Conservation (phyloP, 2,113 vertebrate species). For the Corythornis vintsioides region DNA sequence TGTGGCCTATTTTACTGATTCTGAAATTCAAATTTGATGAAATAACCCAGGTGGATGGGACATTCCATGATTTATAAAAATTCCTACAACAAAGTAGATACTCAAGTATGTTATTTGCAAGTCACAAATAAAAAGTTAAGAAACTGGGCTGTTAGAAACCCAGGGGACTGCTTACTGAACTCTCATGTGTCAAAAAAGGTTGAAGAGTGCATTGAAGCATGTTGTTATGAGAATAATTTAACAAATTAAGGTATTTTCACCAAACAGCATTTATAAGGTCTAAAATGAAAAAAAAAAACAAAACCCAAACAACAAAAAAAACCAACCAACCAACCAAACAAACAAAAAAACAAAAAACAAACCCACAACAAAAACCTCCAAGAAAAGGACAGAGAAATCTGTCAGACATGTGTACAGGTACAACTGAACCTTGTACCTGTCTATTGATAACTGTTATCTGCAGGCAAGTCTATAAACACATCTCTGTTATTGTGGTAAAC, state of each 20-base stretch:
- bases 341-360: background rate
- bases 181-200: background rate
- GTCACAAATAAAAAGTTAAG: background rate
- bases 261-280: background rate
- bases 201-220: background rate
- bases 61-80: background rate
- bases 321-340: background rate
- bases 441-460: background rate
- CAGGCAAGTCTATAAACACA: background rate
- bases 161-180: background rate
- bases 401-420: background rate
- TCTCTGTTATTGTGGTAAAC: background rate
- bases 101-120: background rate
- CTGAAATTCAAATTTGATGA: background rate
- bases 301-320: background rate
- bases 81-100: background rate
- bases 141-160: background rate
- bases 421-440: background rate
- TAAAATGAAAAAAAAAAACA: background rate
- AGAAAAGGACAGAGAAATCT: background rate
- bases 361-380: background rate
- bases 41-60: background rate
- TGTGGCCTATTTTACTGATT: background rate
- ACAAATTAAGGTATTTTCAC: too few relatives aligned
- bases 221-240: background rate